Conservation (phyloP, 2,888 invertebrate genomes). For the Mythimna albipuncta region DNA sequence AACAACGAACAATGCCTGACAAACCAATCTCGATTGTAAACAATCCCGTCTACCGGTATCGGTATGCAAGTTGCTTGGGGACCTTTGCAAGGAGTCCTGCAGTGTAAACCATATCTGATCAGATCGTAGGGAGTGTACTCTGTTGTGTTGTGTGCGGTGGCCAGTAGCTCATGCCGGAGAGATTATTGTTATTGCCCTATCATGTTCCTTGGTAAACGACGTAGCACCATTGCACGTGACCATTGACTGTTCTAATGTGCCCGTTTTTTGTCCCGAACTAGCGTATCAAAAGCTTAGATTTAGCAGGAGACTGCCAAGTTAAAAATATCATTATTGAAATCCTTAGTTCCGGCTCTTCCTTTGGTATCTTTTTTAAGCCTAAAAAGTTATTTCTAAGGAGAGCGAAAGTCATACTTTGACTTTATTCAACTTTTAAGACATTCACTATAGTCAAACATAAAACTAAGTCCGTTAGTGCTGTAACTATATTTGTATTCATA, state of each 20-base stretch:
- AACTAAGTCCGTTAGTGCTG: background rate
- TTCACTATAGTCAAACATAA: constrained; percentile 10
- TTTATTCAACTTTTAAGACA: background rate
- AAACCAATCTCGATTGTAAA: constrained; percentile 10
- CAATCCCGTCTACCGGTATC: constrained; percentile 11
- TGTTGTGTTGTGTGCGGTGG: background rate
- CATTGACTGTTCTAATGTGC: too few species aligned
- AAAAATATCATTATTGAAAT: too few species aligned
- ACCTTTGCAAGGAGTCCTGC: background rate
- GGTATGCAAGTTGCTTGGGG: background rate
- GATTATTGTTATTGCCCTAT: background rate
- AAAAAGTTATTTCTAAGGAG: background rate
- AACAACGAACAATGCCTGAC: constrained; percentile 21
- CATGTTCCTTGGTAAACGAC: background rate
- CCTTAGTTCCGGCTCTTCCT: too few species aligned
- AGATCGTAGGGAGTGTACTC: background rate
- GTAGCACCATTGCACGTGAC: too few species aligned
- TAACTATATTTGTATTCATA: constrained; percentile 26
- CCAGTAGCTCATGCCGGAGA: background rate
- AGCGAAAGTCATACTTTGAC: background rate
- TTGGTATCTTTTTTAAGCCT: too few species aligned
- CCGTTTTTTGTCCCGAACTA: too few species aligned
- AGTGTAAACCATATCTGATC: constrained; percentile 18
- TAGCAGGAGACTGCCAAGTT: too few species aligned
- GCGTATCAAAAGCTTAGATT: too few species aligned